Percentiles rank a stretch among this genome's conserved stretches.
phyloP scores from a whole-genome alignment of 1,140 invertebrate genomes.

The Cotesia vestalis region DNA sequence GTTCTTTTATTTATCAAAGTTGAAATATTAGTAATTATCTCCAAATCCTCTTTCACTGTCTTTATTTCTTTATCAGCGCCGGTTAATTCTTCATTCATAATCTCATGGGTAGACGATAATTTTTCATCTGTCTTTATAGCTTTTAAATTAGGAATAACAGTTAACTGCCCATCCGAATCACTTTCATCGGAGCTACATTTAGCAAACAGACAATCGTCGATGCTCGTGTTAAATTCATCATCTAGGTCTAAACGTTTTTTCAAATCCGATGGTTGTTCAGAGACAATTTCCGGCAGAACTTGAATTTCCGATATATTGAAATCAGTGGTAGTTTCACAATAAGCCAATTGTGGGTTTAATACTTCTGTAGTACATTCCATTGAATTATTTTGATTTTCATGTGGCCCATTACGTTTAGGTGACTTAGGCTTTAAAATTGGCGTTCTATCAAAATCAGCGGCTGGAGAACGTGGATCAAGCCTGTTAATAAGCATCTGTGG shows the following conservation, averaged over 20 bases:
- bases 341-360: constrained; percentile 37
- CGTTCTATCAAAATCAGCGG: constrained; percentile 55
- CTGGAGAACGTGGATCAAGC: constrained; percentile 58
- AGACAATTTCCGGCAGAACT: constrained; percentile 42
- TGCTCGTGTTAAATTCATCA: constrained; percentile 14
- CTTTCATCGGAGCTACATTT: constrained; percentile 28
- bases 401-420: constrained; percentile 34
- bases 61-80: constrained; percentile 5
- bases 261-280: constrained; percentile 18
- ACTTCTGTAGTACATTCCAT: constrained; percentile 32
- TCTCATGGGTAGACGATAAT: background rate
- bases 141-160: constrained; percentile 37
- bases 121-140: constrained; percentile 14
- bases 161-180: constrained; percentile 36
- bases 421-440: constrained; percentile 55
- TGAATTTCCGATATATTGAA: constrained; percentile 50
- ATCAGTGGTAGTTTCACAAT: constrained; percentile 45
- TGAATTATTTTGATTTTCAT: constrained; percentile 31
- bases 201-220: constrained; percentile 2
- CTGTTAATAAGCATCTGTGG: constrained; percentile 27
- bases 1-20: background rate
- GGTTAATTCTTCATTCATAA: background rate
- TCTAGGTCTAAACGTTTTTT: constrained; percentile 26
- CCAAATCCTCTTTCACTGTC: background rate
- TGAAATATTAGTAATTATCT: constrained; percentile 6